These are phyloP conservation scores for Beris morrisii DNA, from an alignment of 2,888 invertebrate genomes.

Conservation along the genomic window DNA sequence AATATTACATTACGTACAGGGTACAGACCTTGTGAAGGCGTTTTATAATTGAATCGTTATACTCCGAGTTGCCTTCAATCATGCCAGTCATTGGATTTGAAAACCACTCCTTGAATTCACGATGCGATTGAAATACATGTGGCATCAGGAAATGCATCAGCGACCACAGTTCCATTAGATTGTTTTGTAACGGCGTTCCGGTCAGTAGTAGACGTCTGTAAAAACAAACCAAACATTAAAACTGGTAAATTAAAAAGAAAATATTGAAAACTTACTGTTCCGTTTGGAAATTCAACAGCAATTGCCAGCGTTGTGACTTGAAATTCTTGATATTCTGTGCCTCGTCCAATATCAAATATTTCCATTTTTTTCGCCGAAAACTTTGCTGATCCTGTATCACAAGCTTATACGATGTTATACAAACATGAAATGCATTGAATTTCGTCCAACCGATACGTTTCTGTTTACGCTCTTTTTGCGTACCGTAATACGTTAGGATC, in stretches of 20 bases:
- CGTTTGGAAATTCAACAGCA: constrained; percentile 90
- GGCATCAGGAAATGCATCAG: constrained; percentile 99
- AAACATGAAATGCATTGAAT: constrained; percentile 96
- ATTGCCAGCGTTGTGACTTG: constrained; percentile 98
- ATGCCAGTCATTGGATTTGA: constrained; percentile 94
- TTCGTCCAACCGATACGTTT: constrained; percentile 97
- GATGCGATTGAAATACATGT: constrained; percentile 92
- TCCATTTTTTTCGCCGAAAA: constrained; percentile 97
- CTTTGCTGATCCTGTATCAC: constrained; percentile 98
- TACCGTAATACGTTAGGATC: constrained; percentile 97
- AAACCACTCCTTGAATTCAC: constrained; percentile 98
- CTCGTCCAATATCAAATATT: constrained; percentile 96
- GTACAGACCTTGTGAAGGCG: constrained; percentile 80
- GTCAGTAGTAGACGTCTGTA: constrained; percentile 83
- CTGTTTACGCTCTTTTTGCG: constrained; percentile 89
- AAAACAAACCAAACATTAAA: constrained; percentile 42
- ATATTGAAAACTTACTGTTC: constrained; percentile 65
- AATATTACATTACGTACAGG: constrained; percentile 40
- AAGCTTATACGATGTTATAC: constrained; percentile 96
- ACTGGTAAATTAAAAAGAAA: not conserved
- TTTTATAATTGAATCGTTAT: constrained; percentile 85
- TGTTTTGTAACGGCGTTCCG: constrained; percentile 95
- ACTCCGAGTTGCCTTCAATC: constrained; percentile 91
- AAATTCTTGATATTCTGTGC: constrained; percentile 99
- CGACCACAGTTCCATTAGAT: constrained; percentile 96